phyloP scores from a whole-genome alignment of 2,797 vertebrate species.

The Aythya fuligula region DNA sequence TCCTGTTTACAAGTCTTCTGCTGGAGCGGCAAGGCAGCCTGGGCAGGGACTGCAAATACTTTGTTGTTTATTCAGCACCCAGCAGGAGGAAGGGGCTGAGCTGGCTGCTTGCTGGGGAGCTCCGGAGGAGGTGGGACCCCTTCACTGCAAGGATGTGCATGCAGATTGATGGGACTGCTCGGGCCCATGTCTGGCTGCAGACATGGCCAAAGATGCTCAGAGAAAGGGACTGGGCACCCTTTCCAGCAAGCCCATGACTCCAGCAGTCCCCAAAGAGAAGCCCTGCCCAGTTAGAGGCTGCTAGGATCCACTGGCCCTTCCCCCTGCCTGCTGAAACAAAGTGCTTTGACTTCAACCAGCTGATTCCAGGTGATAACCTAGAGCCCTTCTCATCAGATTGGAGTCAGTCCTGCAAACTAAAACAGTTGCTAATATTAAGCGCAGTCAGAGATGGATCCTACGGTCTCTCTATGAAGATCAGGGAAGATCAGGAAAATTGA shows the following conservation, averaged over 20 bases:
- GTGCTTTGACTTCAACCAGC: background rate
- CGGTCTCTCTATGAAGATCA: background rate
- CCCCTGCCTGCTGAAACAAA: background rate
- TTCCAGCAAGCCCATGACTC: background rate
- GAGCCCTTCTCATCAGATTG: background rate
- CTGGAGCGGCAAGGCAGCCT: background rate
- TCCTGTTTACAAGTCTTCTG: background rate
- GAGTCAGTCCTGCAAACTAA: background rate
- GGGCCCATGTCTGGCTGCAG: background rate
- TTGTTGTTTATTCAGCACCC: accelerated
- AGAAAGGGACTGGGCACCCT: background rate
- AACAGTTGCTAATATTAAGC: background rate
- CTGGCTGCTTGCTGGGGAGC: background rate
- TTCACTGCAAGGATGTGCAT: background rate
- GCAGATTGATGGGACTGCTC: too few species aligned
- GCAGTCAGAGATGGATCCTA: background rate
- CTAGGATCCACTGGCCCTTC: background rate
- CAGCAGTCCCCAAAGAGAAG: background rate
- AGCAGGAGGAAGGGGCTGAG: background rate
- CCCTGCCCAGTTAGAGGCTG: background rate
- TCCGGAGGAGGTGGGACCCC: background rate
- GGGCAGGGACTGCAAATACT: background rate
- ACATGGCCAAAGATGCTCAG: background rate
- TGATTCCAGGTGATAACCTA: background rate
- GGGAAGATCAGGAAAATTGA: background rate